Conservation (phyloP, 1,140 invertebrate species). For the Musca vetustissima region DNA sequence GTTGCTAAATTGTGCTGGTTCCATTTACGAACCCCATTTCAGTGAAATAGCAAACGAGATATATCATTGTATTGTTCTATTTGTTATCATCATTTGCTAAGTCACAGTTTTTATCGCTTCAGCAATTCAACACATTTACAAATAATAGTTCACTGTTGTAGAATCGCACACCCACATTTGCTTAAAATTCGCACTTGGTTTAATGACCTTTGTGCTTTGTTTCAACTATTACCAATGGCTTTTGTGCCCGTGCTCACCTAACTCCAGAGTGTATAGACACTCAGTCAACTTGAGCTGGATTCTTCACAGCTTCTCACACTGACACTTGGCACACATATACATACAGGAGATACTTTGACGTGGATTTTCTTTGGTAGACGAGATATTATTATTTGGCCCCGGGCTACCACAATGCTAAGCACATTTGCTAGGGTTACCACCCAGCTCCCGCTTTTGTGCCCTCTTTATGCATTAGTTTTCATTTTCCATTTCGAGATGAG, state of each 20-base stretch:
- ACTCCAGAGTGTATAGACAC: constrained; percentile 16
- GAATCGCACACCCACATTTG: too few relatives aligned
- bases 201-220: constrained; percentile 21
- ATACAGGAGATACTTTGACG: background rate
- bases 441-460: background rate
- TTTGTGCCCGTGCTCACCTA: background rate
- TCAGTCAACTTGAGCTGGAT: background rate
- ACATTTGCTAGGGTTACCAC: background rate
- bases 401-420: too few relatives aligned
- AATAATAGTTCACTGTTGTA: too few relatives aligned
- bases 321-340: background rate
- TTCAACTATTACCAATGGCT: constrained; percentile 21
- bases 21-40: too few relatives aligned
- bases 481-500: constrained; percentile 12
- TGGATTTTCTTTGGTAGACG: background rate
- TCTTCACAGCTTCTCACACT: background rate
- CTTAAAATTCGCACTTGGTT: constrained; percentile 13
- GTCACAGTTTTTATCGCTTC: too few relatives aligned
- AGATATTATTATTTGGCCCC: background rate
- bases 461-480: background rate
- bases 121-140: too few relatives aligned
- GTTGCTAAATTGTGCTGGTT: too few relatives aligned
- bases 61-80: too few relatives aligned
- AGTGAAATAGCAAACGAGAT: too few relatives aligned
- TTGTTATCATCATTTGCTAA: too few relatives aligned